Evolutionary conservation across 2,113 vertebrate species (phyloP).

Genomic region (Enhydra lutris): DNA sequence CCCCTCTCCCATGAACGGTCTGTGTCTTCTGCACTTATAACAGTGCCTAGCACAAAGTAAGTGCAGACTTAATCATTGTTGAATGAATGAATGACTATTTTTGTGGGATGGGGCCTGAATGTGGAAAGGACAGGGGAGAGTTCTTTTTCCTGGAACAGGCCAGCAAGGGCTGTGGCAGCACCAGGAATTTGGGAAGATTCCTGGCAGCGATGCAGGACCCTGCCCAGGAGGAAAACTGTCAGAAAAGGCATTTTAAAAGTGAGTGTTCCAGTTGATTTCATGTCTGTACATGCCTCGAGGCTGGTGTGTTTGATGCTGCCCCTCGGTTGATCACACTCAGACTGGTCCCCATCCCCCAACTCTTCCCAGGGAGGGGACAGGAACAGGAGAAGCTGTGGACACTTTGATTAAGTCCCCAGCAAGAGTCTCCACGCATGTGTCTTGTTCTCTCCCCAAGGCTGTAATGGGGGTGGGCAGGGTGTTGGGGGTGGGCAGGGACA

Average conservation of each 20-base stretch:
- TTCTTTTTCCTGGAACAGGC: not conserved
- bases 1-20: not conserved
- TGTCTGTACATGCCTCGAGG: conserved; percentile 78
- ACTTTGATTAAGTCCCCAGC: conserved; percentile 82
- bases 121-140: not conserved
- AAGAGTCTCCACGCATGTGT: conserved; percentile 59
- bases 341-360: conserved; percentile 21
- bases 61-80: not conserved
- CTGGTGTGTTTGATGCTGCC: conserved; percentile 72
- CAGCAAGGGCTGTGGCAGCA: not conserved
- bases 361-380: conserved; percentile 59
- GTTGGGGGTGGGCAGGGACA: not conserved
- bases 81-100: not conserved
- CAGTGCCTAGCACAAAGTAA: not conserved
- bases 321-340: conserved; percentile 26
- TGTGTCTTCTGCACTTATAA: not conserved
- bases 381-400: conserved; percentile 68
- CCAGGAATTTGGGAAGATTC: conserved; percentile 11
- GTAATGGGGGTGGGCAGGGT: not conserved
- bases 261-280: conserved; percentile 71
- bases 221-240: conserved; percentile 52
- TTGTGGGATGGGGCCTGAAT: not conserved
- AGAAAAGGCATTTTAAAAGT: conserved; percentile 77
- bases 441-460: conserved; percentile 58
- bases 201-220: not conserved